Evolutionary conservation across 2,888 invertebrate genomes (phyloP).

Genomic region (Girardia tigrina): DNA sequence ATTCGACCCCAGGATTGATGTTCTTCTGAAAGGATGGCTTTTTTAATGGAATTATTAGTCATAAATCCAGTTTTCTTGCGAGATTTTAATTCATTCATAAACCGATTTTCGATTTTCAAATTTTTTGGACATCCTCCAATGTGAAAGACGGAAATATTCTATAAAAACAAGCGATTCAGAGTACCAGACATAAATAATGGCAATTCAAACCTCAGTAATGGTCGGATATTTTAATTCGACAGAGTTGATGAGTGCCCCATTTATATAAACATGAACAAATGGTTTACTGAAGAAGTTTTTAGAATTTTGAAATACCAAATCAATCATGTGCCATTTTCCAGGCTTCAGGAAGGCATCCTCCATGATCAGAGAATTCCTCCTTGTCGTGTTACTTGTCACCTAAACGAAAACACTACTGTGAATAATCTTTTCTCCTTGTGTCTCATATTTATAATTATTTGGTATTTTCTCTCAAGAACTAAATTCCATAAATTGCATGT

Average conservation of each 20-base stretch:
- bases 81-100: neutral
- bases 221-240: constrained; percentile 21
- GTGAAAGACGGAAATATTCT: constrained; percentile 16
- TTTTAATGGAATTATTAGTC: neutral
- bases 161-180: neutral
- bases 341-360: neutral
- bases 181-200: neutral
- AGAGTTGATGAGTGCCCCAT: neutral
- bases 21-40: neutral
- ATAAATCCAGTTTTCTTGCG: neutral
- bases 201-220: constrained; percentile 1
- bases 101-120: neutral
- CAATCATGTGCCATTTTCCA: constrained; percentile 33
- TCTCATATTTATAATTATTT: too few species aligned
- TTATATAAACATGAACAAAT: constrained; percentile 25
- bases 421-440: too few species aligned
- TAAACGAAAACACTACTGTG: neutral
- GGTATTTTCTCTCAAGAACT: too few species aligned
- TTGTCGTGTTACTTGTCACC: neutral
- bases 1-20: constrained; percentile 52
- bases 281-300: constrained; percentile 33
- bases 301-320: constrained; percentile 21
- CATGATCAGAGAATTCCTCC: neutral
- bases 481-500: too few species aligned
- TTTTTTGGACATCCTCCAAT: constrained; percentile 21